Conservation (phyloP, 2,797 vertebrate species). For the Zalophus californianus region DNA sequence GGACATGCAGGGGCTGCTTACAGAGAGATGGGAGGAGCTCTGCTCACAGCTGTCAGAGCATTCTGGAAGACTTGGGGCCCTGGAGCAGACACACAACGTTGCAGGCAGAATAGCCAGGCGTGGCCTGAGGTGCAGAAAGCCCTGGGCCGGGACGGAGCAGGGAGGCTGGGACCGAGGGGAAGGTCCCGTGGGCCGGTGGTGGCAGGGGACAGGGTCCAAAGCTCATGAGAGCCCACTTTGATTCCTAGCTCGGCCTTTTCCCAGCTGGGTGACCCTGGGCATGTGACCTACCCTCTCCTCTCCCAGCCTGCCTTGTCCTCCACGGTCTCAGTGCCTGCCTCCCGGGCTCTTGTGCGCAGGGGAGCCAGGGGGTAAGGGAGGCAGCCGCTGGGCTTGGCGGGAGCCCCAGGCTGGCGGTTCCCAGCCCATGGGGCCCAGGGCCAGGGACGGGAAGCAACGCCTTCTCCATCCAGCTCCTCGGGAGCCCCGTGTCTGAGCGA, state of each 20-base stretch:
- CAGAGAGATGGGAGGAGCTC: not conserved
- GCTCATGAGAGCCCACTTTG: not conserved
- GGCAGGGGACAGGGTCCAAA: not conserved
- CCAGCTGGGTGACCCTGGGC: not conserved
- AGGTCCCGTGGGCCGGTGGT: not conserved
- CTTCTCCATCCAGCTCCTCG: not conserved
- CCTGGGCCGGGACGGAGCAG: too few relatives aligned
- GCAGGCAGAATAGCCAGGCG: not conserved
- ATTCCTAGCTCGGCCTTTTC: not conserved
- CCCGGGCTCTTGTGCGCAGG: rapidly evolving
- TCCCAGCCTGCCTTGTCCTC: not conserved
- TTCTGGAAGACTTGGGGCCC: not conserved
- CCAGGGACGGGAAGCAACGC: not conserved
- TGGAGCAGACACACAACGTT: not conserved
- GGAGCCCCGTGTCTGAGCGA: not conserved
- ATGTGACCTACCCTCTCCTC: not conserved
- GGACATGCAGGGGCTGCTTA: conserved; percentile 62
- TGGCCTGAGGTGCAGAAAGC: not conserved
- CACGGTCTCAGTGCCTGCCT: too few relatives aligned
- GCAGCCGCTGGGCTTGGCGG: not conserved
- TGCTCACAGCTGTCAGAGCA: not conserved
- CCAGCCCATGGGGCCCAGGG: not conserved
- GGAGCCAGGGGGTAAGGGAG: not conserved
- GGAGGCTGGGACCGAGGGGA: not conserved
- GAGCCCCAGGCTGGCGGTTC: not conserved